These are phyloP conservation scores for Lucinisca nassula DNA, from an alignment of 2,888 invertebrate species.

Conservation along the genomic window DNA sequence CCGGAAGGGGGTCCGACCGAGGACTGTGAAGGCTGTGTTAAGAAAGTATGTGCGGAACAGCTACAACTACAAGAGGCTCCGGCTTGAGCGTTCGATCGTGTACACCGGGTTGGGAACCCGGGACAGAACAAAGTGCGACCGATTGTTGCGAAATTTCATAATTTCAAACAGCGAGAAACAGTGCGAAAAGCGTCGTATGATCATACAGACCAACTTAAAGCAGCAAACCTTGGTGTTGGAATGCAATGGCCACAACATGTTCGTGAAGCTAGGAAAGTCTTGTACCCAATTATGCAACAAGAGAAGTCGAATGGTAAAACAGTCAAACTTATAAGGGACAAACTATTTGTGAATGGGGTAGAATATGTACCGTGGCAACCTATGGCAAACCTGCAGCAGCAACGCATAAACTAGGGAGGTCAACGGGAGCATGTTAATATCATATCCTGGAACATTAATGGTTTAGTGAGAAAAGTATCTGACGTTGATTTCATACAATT, in stretches of 20 bases:
- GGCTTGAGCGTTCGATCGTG: too few species aligned
- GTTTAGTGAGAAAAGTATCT: neutral
- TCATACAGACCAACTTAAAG: neutral
- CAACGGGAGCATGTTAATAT: slow-evolving; percentile 19
- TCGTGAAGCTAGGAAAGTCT: neutral
- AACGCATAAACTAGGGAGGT: slow-evolving; percentile 15
- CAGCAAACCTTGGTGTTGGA: neutral
- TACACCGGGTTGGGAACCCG: neutral
- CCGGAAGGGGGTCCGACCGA: too few species aligned
- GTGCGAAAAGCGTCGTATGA: neutral
- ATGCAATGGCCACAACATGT: slow-evolving; percentile 15
- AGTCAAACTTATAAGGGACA: slow-evolving; percentile 14
- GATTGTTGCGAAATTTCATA: slow-evolving; percentile 7
- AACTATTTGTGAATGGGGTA: slow-evolving; percentile 12
- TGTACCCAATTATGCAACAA: neutral
- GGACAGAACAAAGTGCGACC: neutral
- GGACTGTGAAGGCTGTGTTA: too few species aligned
- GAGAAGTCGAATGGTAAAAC: slow-evolving; percentile 5
- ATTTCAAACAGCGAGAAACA: neutral
- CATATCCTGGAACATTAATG: slow-evolving; percentile 15
- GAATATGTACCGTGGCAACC: neutral
- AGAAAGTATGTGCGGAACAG: too few species aligned
- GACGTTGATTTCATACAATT: slow-evolving; percentile 8
- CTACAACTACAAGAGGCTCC: too few species aligned
- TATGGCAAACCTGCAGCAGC: too few species aligned